Conservation (phyloP, 2,888 invertebrate species). For the Kuschelorhynchus macadamiae region DNA sequence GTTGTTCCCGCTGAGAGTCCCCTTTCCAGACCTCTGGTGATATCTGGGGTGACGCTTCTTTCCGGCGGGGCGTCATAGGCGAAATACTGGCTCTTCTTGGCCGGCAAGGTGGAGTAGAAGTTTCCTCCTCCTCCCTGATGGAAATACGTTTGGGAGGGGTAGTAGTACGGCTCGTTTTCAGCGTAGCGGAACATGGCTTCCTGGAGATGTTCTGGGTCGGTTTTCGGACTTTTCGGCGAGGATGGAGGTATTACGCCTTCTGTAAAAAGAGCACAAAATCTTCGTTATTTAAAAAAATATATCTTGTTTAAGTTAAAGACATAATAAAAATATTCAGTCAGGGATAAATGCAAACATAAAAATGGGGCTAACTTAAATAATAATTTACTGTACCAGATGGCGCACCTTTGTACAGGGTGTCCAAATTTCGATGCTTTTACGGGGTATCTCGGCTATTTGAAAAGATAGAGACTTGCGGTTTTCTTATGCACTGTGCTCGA, state of each 20-base stretch:
- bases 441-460: no score
- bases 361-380: no score
- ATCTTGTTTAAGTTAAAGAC: no score
- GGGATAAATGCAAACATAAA: no score
- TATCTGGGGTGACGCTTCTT: conserved; percentile 71
- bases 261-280: conserved; percentile 58
- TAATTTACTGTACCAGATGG: no score
- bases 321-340: no score
- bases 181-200: conserved; percentile 58
- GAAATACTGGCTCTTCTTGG: conserved; percentile 68
- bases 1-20: conserved; percentile 37
- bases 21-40: conserved; percentile 68
- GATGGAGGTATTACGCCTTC: conserved; percentile 64
- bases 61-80: conserved; percentile 65
- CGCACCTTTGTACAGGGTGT: no score
- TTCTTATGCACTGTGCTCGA: no score
- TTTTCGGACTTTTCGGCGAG: conserved; percentile 54
- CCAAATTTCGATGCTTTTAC: no score
- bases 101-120: conserved; percentile 68
- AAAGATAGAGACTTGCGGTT: no score
- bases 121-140: conserved; percentile 58
- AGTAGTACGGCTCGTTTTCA: conserved; percentile 51
- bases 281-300: no score
- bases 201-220: conserved; percentile 44
- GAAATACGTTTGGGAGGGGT: conserved; percentile 53